phyloP scores from a whole-genome alignment of 2,113 vertebrate genomes.

The mouse (Mus musculus) region DNA sequence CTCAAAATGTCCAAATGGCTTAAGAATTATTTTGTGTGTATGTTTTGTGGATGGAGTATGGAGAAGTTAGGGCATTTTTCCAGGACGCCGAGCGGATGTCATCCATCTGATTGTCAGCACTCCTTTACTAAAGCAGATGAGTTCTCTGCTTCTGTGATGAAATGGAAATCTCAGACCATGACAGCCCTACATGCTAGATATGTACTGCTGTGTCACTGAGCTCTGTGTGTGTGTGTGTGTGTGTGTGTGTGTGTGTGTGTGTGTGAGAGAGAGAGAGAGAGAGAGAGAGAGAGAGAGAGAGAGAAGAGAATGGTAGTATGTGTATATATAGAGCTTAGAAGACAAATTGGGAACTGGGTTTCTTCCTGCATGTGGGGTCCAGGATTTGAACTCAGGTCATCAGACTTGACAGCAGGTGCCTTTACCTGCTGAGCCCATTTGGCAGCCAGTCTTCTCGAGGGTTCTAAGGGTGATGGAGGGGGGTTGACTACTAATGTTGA shows the following conservation, averaged over 20 bases:
- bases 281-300: no score
- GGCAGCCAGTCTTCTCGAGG: not conserved
- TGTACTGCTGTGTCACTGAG: not conserved
- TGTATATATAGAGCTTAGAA: not conserved
- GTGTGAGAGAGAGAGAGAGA: not conserved
- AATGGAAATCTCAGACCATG: not conserved
- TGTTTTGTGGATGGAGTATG: conserved; percentile 37
- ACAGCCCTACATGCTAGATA: not conserved
- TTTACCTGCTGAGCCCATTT: not conserved
- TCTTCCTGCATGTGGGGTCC: not conserved
- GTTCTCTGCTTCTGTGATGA: conserved; percentile 3
- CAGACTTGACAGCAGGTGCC: not conserved
- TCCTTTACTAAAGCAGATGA: not conserved
- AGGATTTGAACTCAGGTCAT: not conserved
- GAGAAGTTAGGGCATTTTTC: not conserved
- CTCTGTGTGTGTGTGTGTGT: not conserved
- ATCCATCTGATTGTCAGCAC: not conserved
- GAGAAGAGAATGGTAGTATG: not conserved
- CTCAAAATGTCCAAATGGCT: not conserved
- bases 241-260: not conserved
- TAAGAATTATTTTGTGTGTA: conserved; percentile 5
- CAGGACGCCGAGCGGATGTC: not conserved
- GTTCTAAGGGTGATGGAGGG: not conserved
- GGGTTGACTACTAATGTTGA: not conserved
- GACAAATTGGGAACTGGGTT: not conserved